A percentile compares a stretch with the other conserved stretches of the same genome.
Evolutionary conservation across 2,888 invertebrate genomes (phyloP).

Genomic region (Mesorhabditis belari): DNA sequence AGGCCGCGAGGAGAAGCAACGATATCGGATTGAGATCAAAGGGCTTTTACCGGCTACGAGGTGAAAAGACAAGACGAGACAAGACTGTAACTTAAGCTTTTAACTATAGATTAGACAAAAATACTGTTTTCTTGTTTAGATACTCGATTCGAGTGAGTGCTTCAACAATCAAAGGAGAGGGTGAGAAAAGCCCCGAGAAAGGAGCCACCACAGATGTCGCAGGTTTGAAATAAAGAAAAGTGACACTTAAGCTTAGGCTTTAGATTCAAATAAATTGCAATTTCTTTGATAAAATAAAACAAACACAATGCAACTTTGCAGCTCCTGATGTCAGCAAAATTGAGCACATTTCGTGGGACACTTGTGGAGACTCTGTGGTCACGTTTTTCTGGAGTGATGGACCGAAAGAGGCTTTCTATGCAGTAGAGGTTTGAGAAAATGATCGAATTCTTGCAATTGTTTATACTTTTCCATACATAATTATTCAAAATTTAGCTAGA

Average conservation of each 20-base stretch:
- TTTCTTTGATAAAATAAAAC: conserved; percentile 1
- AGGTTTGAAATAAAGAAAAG: conserved; percentile 1
- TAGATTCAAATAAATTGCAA: not conserved
- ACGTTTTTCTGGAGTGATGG: not conserved
- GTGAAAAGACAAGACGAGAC: not conserved
- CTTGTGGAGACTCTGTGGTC: conserved; percentile 7
- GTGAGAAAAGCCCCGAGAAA: conserved; percentile 36
- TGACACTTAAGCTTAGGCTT: too few relatives aligned
- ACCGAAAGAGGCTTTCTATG: not conserved
- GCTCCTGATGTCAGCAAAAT: conserved; percentile 17
- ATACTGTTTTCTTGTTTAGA: not conserved
- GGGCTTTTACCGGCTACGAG: not conserved
- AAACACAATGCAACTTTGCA: not conserved
- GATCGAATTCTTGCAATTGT: too few relatives aligned
- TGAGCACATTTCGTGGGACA: conserved; percentile 18
- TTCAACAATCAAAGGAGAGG: conserved; percentile 43
- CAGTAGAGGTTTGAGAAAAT: not conserved
- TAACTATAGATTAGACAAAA: not conserved
- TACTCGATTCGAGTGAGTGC: conserved; percentile 42
- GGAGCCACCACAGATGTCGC: conserved; percentile 24
- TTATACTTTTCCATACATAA: too few relatives aligned
- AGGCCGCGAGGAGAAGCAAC: not conserved
- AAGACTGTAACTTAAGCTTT: too few relatives aligned
- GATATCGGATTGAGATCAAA: not conserved
- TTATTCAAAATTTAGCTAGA: not conserved